Conservation (phyloP, 2,888 invertebrate genomes). For the Serripes groenlandicus region DNA sequence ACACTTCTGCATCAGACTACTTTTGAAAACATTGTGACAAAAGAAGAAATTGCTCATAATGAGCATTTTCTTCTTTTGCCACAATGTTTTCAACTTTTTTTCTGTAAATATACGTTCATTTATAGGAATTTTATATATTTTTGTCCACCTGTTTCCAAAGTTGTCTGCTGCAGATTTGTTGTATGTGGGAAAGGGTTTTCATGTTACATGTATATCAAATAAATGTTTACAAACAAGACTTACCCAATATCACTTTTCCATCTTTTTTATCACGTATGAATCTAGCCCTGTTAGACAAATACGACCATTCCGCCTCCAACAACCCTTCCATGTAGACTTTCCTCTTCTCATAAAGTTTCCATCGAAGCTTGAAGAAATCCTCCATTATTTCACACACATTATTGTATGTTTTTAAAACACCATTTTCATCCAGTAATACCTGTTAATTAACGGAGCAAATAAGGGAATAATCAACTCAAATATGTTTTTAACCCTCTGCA, state of each 20-base stretch:
- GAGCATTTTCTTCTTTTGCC: background rate
- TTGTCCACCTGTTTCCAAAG: background rate
- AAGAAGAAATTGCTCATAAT: too few relatives aligned
- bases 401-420: constrained; percentile 1
- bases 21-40: too few relatives aligned
- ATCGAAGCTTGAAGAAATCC: constrained; percentile 4
- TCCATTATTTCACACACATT: background rate
- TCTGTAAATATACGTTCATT: background rate
- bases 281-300: background rate
- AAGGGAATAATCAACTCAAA: too few relatives aligned
- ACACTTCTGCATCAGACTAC: too few relatives aligned
- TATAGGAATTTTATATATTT: background rate
- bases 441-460: too few relatives aligned
- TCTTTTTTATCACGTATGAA: constrained; percentile 9
- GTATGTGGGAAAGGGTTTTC: too few relatives aligned
- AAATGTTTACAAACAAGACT: background rate
- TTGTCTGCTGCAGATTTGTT: too few relatives aligned
- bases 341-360: constrained; percentile 13
- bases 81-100: background rate
- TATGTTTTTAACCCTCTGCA: too few relatives aligned
- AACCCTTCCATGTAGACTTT: background rate
- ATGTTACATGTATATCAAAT: too few relatives aligned
- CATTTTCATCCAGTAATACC: constrained; percentile 11
- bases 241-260: constrained; percentile 13
- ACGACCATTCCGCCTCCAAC: background rate